These are phyloP conservation scores for Embiotoca jacksoni DNA, from an alignment of 2,113 vertebrate species.

Conservation along the genomic window DNA sequence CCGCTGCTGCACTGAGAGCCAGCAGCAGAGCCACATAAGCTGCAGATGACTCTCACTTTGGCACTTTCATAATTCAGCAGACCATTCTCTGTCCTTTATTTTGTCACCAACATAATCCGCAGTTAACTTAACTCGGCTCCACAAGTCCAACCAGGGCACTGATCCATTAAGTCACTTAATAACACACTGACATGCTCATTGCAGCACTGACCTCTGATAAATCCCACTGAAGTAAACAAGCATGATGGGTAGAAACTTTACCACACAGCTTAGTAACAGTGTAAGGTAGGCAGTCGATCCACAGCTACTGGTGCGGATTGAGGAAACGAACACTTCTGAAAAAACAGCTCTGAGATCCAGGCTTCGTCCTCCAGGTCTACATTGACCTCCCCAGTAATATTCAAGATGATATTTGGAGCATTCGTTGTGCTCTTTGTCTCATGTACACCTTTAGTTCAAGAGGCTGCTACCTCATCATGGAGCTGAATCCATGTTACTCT, in stretches of 20 bases:
- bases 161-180: constrained; percentile 39
- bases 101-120: constrained; percentile 2
- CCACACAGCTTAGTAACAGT: background rate
- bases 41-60: constrained; percentile 38
- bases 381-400: too few relatives aligned
- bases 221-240: constrained; percentile 28
- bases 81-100: constrained; percentile 3
- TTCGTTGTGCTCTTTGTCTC: background rate
- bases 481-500: constrained; percentile 29
- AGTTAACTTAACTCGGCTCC: background rate
- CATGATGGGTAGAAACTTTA: constrained; percentile 1
- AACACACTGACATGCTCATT: background rate
- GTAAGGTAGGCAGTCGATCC: background rate
- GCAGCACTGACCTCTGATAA: constrained; percentile 13
- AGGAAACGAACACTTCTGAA: background rate
- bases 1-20: constrained; percentile 27
- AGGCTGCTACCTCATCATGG: constrained; percentile 7
- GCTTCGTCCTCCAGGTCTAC: too few relatives aligned
- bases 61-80: constrained; percentile 32
- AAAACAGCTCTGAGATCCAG: background rate
- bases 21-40: constrained; percentile 42
- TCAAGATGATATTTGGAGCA: background rate
- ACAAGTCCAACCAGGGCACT: constrained; percentile 5
- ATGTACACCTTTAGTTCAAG: background rate
- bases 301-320: background rate